phyloP scores from a whole-genome alignment of 2,113 vertebrate genomes.

The Empidonax traillii region DNA sequence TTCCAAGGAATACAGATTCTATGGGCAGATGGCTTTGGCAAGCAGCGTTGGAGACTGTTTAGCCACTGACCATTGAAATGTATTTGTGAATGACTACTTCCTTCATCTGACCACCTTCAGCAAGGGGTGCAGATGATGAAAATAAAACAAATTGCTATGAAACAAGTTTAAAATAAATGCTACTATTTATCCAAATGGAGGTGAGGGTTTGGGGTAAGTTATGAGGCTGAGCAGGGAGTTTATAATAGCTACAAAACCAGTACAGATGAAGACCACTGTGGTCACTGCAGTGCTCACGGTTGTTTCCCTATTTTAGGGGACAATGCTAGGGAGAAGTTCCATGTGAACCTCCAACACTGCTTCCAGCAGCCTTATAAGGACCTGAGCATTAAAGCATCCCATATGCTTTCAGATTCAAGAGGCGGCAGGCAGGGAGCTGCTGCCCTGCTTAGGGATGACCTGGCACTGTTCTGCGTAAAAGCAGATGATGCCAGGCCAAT shows the following conservation, averaged over 20 bases:
- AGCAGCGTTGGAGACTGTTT: background rate
- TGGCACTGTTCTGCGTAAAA: background rate
- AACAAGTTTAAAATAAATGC: background rate
- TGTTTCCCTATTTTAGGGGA: background rate
- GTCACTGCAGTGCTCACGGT: rapidly evolving
- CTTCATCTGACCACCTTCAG: background rate
- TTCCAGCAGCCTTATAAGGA: background rate
- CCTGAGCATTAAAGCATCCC: background rate
- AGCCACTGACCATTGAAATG: constrained; percentile 16
- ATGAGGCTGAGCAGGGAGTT: background rate
- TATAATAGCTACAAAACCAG: background rate
- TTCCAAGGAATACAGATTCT: constrained; percentile 52
- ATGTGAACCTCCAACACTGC: background rate
- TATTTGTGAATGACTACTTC: constrained; percentile 63
- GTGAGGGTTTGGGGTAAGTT: background rate
- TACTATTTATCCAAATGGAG: background rate
- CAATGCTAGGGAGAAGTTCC: background rate
- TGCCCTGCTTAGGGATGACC: background rate
- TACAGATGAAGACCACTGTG: rapidly evolving
- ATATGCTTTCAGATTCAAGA: background rate
- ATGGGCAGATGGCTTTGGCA: constrained; percentile 46
- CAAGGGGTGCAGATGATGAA: background rate
- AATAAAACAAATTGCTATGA: background rate
- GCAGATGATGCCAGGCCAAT: background rate
- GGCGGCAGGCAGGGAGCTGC: background rate